Evolutionary conservation across 2,888 invertebrate species (phyloP), one percentile per base, ranked within the genome.

Genomic region (Rhaphigaster nebulosa): DNA sequence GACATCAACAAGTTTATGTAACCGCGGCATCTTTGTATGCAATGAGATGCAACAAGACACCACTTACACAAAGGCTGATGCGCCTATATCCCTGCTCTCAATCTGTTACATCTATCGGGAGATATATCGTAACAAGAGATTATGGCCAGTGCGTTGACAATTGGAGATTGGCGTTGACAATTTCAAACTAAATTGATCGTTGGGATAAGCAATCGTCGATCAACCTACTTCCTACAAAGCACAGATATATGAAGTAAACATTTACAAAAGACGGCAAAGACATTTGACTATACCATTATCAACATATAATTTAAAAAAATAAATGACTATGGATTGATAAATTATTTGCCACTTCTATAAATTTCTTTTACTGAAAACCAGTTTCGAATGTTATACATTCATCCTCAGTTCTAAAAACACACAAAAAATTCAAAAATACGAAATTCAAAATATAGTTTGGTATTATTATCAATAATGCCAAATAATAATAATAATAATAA

Each of bases 1-100:
- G 29, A 65, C 65, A 65, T 65, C 29, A 65, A 65, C 65, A 65
- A 29, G 2, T 65, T 65, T 65, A 65, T 65, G 65, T 65, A 65
- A 65, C 65, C 65, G 65, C 29, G 65, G 13, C 65, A 65, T 65
- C 65, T 65, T 29, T 65, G 29, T 65, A 65, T 65, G 65, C 65
- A 65, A 65, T 65, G 65, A 65, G 65, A 65, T 65, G 65, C 65
- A 65, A 29, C 65, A 29, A 29, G 65, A 15, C 29, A 13, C 15
- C 15, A 29, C 15, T 65, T 29, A 29, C 10, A 65, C 65, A 29
- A 65, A 65, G 65, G 4, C 29, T 65, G 65, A 65, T 65, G 65
- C 65, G 65, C 13, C 65, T 65, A 29, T 65, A 65, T 29, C 15
- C n/a, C 6, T 1, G 65, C 29, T 29, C 3, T 65, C 29, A 13